A percentile compares a stretch with the other conserved stretches of the same genome.
phyloP scores from a whole-genome alignment of 2,888 invertebrate species.

The Pristionchus entomophagus region DNA sequence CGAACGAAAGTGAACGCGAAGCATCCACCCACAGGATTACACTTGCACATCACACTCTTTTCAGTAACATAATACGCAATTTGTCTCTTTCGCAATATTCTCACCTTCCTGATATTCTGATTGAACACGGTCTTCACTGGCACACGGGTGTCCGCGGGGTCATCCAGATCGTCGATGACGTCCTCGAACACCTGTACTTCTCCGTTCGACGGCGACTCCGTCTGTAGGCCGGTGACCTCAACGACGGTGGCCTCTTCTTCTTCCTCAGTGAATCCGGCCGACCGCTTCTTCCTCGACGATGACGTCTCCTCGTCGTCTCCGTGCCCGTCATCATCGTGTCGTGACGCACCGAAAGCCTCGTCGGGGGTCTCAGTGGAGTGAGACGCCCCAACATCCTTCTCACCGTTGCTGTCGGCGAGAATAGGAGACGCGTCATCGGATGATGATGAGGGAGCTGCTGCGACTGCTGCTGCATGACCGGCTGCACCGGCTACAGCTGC shows the following conservation, averaged over 20 bases:
- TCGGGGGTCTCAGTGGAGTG: slow-evolving; percentile 19
- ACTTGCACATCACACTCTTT: too few relatives aligned
- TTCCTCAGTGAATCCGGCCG: not conserved
- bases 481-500: not conserved
- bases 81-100: too few relatives aligned
- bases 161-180: slow-evolving; percentile 1
- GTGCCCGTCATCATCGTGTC: not conserved
- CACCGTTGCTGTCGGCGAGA: not conserved
- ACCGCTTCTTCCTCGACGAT: not conserved
- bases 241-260: not conserved
- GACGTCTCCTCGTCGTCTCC: not conserved
- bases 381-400: slow-evolving; percentile 20
- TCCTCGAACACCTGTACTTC: slow-evolving; percentile 15
- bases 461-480: not conserved
- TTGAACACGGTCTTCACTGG: slow-evolving; percentile 45
- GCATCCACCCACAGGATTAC: too few relatives aligned
- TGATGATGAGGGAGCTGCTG: not conserved
- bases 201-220: not conserved
- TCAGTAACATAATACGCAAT: too few relatives aligned
- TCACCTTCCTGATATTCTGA: slow-evolving; percentile 23
- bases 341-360: not conserved
- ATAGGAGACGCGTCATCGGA: not conserved
- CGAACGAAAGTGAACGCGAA: too few relatives aligned
- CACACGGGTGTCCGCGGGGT: slow-evolving; percentile 30
- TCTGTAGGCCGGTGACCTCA: not conserved